These are phyloP conservation scores for Rhodeus uyekii DNA, from an alignment of 2,797 vertebrate species.

Conservation along the genomic window DNA sequence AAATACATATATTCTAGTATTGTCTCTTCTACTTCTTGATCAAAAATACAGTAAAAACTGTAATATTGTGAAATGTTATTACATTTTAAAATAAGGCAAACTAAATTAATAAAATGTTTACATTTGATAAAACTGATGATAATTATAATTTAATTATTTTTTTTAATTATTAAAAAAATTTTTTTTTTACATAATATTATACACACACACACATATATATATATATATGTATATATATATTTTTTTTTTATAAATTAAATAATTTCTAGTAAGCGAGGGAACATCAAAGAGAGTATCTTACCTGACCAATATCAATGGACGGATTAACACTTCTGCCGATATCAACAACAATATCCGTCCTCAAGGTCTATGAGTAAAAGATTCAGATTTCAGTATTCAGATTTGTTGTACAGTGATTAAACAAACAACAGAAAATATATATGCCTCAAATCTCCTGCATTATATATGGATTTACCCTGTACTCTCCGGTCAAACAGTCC, in stretches of 20 bases:
- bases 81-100: neutral
- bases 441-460: neutral
- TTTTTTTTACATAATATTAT: too few relatives aligned
- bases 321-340: constrained; percentile 78
- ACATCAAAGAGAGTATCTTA: constrained; percentile 41
- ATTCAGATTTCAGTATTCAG: neutral
- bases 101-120: neutral
- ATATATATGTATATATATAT: too few relatives aligned
- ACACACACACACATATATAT: too few relatives aligned
- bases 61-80: neutral
- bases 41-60: neutral
- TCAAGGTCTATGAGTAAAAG: constrained; percentile 68
- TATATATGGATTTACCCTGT: constrained; percentile 72
- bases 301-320: constrained; percentile 79
- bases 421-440: neutral
- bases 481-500: constrained; percentile 85
- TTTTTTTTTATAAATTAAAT: too few relatives aligned
- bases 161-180: too few relatives aligned
- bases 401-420: neutral
- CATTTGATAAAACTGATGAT: neutral
- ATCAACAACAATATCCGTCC: constrained; percentile 75
- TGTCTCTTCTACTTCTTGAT: neutral
- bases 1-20: neutral
- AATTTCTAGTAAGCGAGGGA: neutral
- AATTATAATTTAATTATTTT: too few relatives aligned